Conservation (phyloP, 2,797 vertebrate species). For the Peromyscus attwateri region DNA sequence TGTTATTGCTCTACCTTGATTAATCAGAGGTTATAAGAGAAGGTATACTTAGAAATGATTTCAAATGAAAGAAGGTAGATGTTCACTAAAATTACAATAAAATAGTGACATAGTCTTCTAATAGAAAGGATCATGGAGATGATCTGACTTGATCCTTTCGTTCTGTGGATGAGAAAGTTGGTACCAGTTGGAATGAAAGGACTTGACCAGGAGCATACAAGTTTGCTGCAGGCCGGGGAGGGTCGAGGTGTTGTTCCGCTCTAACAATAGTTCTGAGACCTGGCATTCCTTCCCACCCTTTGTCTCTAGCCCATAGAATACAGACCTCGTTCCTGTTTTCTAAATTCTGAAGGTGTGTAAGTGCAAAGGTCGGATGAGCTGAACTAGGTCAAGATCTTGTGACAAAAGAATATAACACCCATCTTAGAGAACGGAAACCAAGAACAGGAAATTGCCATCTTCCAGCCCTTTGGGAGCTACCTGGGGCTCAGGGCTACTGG, state of each 20-base stretch:
- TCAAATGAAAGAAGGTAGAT: conserved; percentile 62
- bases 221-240: neutral
- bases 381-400: conserved; percentile 14
- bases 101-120: conserved; percentile 51
- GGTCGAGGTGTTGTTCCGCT: neutral
- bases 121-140: conserved; percentile 33
- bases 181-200: neutral
- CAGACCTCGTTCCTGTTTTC: conserved; percentile 64
- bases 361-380: conserved; percentile 10
- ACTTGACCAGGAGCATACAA: neutral
- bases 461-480: neutral
- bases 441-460: conserved; percentile 41
- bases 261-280: neutral
- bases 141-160: conserved; percentile 2
- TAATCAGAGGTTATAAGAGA: conserved; percentile 58
- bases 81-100: conserved; percentile 63
- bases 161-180: conserved; percentile 49
- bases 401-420: neutral
- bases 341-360: conserved; percentile 52
- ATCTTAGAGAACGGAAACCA: neutral
- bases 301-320: neutral
- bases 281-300: neutral
- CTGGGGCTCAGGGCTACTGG: neutral
- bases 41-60: conserved; percentile 13
- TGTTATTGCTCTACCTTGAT: conserved; percentile 43